A percentile compares a stretch with the other conserved stretches of the same genome.
phyloP scores from a whole-genome alignment of 2,888 invertebrate species.

The Andrena bicolor region DNA sequence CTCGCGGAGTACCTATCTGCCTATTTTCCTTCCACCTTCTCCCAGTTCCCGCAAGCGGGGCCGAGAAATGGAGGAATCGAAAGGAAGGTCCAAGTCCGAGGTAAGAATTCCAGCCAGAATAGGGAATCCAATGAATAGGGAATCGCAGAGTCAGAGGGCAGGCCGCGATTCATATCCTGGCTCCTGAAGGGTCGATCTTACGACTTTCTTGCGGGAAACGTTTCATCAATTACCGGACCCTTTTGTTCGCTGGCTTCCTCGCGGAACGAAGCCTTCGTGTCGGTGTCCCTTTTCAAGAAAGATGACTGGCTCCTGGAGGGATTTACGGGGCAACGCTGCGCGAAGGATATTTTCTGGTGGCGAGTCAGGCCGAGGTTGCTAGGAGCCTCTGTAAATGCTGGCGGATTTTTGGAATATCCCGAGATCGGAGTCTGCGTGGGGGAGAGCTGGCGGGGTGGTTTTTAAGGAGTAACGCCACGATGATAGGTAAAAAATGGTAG shows the following conservation, averaged over 20 bases:
- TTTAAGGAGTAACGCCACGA: no score
- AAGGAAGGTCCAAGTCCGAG: not conserved
- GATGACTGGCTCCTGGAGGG: not conserved
- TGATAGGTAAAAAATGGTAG: no score
- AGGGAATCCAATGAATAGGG: conserved; percentile 28
- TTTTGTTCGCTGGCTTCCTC: conserved; percentile 22
- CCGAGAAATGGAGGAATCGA: not conserved
- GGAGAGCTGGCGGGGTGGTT: no score
- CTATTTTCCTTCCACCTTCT: conserved; percentile 14
- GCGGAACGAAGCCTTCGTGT: conserved; percentile 5
- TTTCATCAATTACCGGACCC: conserved; percentile 34
- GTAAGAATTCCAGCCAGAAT: not conserved
- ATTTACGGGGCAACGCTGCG: conserved; percentile 8
- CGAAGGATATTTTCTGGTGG: conserved; percentile 6
- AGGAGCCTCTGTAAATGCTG: not conserved
- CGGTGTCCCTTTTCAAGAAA: conserved; percentile 1
- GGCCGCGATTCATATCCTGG: conserved; percentile 33
- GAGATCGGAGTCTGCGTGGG: not conserved
- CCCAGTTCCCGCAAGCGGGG: not conserved
- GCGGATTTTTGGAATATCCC: not conserved
- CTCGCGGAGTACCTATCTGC: conserved; percentile 13
- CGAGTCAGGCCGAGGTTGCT: not conserved
- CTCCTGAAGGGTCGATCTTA: conserved; percentile 25
- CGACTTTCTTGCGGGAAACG: conserved; percentile 30
- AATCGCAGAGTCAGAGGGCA: not conserved